Evolutionary conservation across 2,113 vertebrate genomes (phyloP), one percentile per base, ranked within the genome.

Genomic region (Semnopithecus entellus): DNA sequence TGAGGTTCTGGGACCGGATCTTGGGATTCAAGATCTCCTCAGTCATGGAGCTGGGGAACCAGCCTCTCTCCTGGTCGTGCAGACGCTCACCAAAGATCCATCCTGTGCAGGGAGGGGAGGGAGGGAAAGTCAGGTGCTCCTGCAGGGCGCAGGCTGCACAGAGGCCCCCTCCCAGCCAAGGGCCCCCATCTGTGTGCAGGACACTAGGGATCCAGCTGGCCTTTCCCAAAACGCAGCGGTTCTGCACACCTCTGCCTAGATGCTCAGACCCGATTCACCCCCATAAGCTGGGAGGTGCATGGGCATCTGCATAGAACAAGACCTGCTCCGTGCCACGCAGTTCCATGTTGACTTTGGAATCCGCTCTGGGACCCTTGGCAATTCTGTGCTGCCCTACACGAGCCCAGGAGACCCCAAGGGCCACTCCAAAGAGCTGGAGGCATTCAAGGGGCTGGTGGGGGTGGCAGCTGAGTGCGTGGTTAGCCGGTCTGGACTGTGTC

Each of bases 51-150:
- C 98, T 99, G 86, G 99, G 99, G 98, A 99, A 99, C 99, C 99
- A 99, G 97, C 99, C 99, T 98, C 99, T 99, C 97, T 99, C 99
- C 30, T 99, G 99, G 95, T 99, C 99, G 0, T 99, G 99, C 84
- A 99, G 99, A 27, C 99, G 99, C 95, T 99, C 99, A 1, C 99
- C 99, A 97, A 99, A 99, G 98, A 99, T 99, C 99, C 99, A 99
- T n/a, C 99, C 99, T 99, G 98, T 38, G 5, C 8, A 8, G 90
- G 50, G 11, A 97, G 80, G 70, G 30, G 32, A 64, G 27, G 27
- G 61, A 64, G 61, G 11, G 30, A 13, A 78, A 1, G 61, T 96
- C 76, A 88, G 43, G 35, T 0, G 13, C 14, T 25, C 38, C 27
- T 2, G 4, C 27, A 96, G 89, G 55, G 18, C 20, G 5, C 3